Conservation (phyloP, 2,888 invertebrate genomes). For the Parapristionchus giblindavisi region DNA sequence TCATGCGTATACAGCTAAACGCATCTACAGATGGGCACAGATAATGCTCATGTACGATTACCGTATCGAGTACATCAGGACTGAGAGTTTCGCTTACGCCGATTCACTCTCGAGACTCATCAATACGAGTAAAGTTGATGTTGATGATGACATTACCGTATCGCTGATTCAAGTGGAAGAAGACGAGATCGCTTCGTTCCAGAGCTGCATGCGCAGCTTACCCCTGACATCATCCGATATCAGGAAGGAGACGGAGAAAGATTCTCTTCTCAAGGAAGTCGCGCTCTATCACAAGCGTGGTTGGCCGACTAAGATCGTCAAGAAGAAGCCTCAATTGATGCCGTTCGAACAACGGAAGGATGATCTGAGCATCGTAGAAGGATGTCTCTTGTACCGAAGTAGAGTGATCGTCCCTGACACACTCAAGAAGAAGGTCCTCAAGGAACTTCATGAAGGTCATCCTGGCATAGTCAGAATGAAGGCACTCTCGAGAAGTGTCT, state of each 20-base stretch:
- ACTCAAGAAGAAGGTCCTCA: conserved; percentile 47
- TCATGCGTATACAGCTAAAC: conserved; percentile 61
- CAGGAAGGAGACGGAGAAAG: neutral
- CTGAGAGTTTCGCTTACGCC: conserved; percentile 64
- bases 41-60: conserved; percentile 69
- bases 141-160: conserved; percentile 39
- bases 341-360: neutral
- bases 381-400: conserved; percentile 48
- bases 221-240: neutral
- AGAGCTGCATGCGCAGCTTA: neutral
- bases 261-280: neutral
- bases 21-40: conserved; percentile 59
- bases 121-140: neutral
- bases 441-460: conserved; percentile 60
- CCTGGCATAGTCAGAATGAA: conserved; percentile 63
- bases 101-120: conserved; percentile 66
- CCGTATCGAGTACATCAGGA: conserved; percentile 62
- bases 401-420: conserved; percentile 57
- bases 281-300: neutral
- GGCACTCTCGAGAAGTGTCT: conserved; percentile 55
- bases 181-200: neutral
- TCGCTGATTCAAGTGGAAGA: conserved; percentile 35
- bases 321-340: neutral
- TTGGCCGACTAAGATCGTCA: neutral
- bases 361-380: neutral